phyloP scores from a whole-genome alignment of 2,113 vertebrate species.

The Pteronura brasiliensis region DNA sequence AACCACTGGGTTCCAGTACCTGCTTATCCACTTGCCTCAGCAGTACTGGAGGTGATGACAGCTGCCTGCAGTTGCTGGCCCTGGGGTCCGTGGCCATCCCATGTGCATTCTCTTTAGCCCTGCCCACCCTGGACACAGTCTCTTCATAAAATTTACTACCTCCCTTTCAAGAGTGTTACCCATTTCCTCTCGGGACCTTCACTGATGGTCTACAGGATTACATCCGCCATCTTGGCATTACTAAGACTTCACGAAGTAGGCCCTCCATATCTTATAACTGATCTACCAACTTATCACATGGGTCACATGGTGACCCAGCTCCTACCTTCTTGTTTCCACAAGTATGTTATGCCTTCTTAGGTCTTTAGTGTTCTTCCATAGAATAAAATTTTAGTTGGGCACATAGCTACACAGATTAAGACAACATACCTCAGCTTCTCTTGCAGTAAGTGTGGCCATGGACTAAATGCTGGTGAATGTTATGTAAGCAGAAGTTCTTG shows the following conservation, averaged over 20 bases:
- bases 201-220: not conserved
- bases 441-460: not conserved
- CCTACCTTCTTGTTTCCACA: not conserved
- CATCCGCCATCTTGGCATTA: not conserved
- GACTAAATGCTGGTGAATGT: not conserved
- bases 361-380: not conserved
- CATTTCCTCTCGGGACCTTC: not conserved
- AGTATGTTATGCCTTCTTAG: not conserved
- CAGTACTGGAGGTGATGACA: accelerated
- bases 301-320: not conserved
- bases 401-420: not conserved
- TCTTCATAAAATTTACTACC: not conserved
- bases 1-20: not conserved
- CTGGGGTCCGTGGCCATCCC: no score
- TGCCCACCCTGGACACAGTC: not conserved
- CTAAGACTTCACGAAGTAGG: not conserved
- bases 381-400: not conserved
- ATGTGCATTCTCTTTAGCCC: not conserved
- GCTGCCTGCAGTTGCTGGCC: not conserved
- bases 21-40: not conserved
- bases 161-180: not conserved
- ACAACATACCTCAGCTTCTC: not conserved
- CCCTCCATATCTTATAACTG: not conserved
- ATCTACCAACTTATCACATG: accelerated
- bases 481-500: not conserved